phyloP scores from a whole-genome alignment of 2,888 invertebrate species.

The Phorcus lineatus region DNA sequence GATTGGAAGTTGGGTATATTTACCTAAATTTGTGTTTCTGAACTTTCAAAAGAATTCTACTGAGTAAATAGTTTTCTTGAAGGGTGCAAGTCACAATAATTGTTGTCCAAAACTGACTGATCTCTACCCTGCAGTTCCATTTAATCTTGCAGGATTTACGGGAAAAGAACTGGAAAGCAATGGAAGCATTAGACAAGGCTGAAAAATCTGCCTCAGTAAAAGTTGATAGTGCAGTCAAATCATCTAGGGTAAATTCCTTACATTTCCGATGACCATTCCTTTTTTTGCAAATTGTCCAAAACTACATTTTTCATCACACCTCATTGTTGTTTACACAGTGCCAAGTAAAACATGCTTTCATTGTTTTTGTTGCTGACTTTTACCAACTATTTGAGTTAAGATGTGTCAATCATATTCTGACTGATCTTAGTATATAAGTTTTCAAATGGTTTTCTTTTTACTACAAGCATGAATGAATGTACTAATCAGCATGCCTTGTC shows the following conservation, averaged over 20 bases:
- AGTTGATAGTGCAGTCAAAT: conserved; percentile 67
- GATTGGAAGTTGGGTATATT: too few species aligned
- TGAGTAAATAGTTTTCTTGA: too few species aligned
- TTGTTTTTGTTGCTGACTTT: background rate
- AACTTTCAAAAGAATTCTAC: too few species aligned
- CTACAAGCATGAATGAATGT: background rate
- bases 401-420: background rate
- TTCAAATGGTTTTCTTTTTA: background rate
- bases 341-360: background rate
- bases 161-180: conserved; percentile 73
- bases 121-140: background rate
- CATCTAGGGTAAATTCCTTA: conserved; percentile 62
- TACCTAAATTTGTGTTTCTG: too few species aligned
- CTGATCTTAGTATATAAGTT: background rate
- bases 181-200: conserved; percentile 71
- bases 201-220: conserved; percentile 67
- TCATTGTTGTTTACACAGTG: background rate
- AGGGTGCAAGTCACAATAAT: too few species aligned
- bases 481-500: background rate
- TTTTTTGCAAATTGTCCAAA: background rate
- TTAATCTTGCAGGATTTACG: conserved; percentile 65
- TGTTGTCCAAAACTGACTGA: too few species aligned
- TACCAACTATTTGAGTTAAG: background rate
- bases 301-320: background rate
- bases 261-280: background rate